Base-by-base conservation (phyloP, 2,888 invertebrate species). In the Drosophila austrosaltans region DNA sequence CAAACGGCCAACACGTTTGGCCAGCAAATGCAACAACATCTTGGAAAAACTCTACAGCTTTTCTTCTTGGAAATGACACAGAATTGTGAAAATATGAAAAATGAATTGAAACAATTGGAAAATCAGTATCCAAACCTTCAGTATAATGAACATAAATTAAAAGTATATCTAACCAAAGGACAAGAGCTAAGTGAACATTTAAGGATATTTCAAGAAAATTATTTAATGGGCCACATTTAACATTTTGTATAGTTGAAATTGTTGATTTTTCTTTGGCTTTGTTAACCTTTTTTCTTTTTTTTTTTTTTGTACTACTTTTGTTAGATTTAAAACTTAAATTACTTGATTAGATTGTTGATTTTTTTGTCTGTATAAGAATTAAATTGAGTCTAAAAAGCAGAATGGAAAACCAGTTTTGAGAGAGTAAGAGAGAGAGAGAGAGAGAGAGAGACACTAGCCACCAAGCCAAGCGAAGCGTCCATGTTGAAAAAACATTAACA, bases 1-100 rank as follows among this genome's bases (percentile, higher is more conserved):
- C 94, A 98, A 82, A 98, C 98, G 20, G 97, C 98, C 63, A 96
- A 97, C 61, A 98, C 98, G 93, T 98, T 98, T 93, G 98, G 98
- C 92, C 98, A 98, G 44, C 85, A 85, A 66, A 65, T 82, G 57
- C 59, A 67, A 39, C 75, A 79, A 28, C 76, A 89, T 7, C 39
- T 89, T 62, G 42, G 16, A 36, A 61, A 62, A n/a, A 64, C 62
- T 0, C 6, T 64, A 28, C 66, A 48, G 22, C 60, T 63, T 5
- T 25, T 70, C 2, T 56, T 32, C 7, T 10, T 6, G 12, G 8
- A 71, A 4, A 16, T 66, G 39, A 8, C 66, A 3, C 54, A 64
- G 30, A 36, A 40, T 10, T 54, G 71, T 36, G 4, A 12, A 6
- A 61, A 66, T 16, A 12, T 79, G 2, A 53, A 2, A 5, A 62